Base-by-base conservation (phyloP, 1,140 invertebrate genomes). In the Drosophila sp. region DNA sequence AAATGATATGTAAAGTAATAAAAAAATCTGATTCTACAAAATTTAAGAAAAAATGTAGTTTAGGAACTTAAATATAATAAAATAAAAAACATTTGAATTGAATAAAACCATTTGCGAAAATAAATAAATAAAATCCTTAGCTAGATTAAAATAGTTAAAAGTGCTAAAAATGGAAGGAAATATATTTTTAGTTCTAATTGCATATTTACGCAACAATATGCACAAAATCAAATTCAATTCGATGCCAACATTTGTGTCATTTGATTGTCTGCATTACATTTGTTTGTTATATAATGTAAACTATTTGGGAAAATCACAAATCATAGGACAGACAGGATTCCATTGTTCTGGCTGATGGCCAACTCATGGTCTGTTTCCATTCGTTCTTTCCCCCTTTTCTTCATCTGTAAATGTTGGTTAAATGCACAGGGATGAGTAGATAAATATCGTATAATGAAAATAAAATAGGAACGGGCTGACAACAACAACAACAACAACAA, bases 381-480 rank as follows among this genome's bases (percentile, higher is more conserved):
- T 18, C 21, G 6, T 2, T 16, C 13, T n/a, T 38, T 11, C 59
- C 41, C 34, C 29, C 9, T 16, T 25, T 7, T 1, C 41, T 3
- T n/a, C 25, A 16, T 32, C 57, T 38, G 76, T 80, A 86, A 86
- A 75, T 78, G 81, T 62, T 71, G 67, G 74, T 76, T 86, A 87
- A 89, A 74, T 89, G 83, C 83, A 89, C 76, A 79, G 89, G 83
- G 83, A 89, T 83, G 84, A 89, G 83, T 83, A 89, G 84, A 89
- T 89, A 89, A 89, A 89, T 89, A 89, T 89, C 76, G 79, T 89
- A 89, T 89, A 89, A 89, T 89, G 83, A 89, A 89, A 89, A 83
- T 80, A 77, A 80, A 89, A 89, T 89, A 80, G 80, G 73, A 83
- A 63, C 50, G 79, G 69, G 72, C 56, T 70, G 72, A 63, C 36